phyloP scores from a whole-genome alignment of 2,113 vertebrate species.

The Percina caprodes region DNA sequence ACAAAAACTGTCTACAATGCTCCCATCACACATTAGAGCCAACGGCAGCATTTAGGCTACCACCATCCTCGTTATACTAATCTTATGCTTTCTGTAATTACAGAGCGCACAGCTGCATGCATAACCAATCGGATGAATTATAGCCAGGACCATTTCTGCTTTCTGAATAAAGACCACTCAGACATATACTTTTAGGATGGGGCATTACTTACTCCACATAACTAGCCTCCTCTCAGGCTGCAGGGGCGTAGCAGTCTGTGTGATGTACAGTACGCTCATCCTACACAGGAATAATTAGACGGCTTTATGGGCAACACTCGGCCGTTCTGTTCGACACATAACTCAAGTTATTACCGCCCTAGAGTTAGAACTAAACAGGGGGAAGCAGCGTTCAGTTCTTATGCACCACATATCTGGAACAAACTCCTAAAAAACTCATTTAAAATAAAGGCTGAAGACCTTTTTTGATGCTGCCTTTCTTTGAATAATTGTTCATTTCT shows the following conservation, averaged over 20 bases:
- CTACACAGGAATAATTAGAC: not conserved
- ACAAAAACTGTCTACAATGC: not conserved
- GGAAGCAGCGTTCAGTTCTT: too few relatives aligned
- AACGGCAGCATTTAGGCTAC: not conserved
- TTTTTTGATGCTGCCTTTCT: too few relatives aligned
- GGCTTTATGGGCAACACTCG: not conserved
- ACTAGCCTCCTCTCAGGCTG: not conserved
- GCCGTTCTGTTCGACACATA: not conserved
- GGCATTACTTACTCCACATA: not conserved
- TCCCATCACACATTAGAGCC: not conserved
- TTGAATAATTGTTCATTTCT: too few relatives aligned
- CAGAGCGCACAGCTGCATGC: conserved; percentile 10
- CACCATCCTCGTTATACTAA: not conserved
- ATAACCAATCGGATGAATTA: conserved; percentile 23
- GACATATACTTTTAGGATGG: conserved; percentile 8
- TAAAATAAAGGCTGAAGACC: too few relatives aligned
- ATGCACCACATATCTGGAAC: too few relatives aligned
- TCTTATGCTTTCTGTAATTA: conserved; percentile 22
- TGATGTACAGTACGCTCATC: conserved; percentile 8
- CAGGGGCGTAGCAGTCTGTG: conserved; percentile 20
- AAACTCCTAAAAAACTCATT: too few relatives aligned
- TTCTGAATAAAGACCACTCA: not conserved
- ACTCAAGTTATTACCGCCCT: not conserved
- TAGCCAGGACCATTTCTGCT: not conserved
- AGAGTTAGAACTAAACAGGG: too few relatives aligned